These are phyloP conservation scores for Syngnathoides biaculeatus DNA, from an alignment of 2,113 vertebrate species.

Conservation along the genomic window DNA sequence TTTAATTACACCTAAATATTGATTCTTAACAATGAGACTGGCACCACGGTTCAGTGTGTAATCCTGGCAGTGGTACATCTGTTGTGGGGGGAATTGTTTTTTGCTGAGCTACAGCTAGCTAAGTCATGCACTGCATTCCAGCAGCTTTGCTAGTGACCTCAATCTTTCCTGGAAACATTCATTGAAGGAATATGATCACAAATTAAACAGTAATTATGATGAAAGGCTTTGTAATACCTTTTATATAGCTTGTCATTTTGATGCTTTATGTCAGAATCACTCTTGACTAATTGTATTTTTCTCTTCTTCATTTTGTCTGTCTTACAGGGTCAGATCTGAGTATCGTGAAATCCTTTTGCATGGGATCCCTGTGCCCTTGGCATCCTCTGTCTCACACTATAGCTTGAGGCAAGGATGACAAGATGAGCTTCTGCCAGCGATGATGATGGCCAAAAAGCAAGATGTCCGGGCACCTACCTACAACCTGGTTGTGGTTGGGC, in stretches of 20 bases:
- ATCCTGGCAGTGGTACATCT: slow-evolving; percentile 19
- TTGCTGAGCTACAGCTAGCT: slow-evolving; percentile 39
- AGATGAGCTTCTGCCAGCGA: slow-evolving; percentile 81
- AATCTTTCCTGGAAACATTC: slow-evolving; percentile 62
- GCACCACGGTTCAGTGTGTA: slow-evolving; percentile 18
- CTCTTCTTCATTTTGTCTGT: slow-evolving; percentile 28
- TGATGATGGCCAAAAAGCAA: slow-evolving; percentile 99
- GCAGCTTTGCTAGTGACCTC: slow-evolving; percentile 54
- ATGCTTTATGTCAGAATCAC: slow-evolving; percentile 18
- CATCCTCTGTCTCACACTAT: slow-evolving; percentile 57
- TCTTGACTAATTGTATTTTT: slow-evolving; percentile 36
- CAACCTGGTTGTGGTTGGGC: slow-evolving; percentile 90
- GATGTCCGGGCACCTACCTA: slow-evolving; percentile 92
- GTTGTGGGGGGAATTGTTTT: slow-evolving; percentile 25
- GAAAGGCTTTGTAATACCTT: slow-evolving; percentile 25
- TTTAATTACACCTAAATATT: slow-evolving; percentile 40
- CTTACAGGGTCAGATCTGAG: slow-evolving; percentile 48
- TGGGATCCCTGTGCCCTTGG: slow-evolving; percentile 60
- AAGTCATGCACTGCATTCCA: slow-evolving; percentile 46
- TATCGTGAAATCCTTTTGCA: slow-evolving; percentile 59
- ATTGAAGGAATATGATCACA: slow-evolving; percentile 47
- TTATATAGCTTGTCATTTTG: slow-evolving; percentile 28
- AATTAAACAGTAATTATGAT: slow-evolving; percentile 49
- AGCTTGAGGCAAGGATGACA: slow-evolving; percentile 75
- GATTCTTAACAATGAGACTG: slow-evolving; percentile 20